Conservation (phyloP, 2,113 vertebrate species). For the Ptychochromis oligacanthus region DNA sequence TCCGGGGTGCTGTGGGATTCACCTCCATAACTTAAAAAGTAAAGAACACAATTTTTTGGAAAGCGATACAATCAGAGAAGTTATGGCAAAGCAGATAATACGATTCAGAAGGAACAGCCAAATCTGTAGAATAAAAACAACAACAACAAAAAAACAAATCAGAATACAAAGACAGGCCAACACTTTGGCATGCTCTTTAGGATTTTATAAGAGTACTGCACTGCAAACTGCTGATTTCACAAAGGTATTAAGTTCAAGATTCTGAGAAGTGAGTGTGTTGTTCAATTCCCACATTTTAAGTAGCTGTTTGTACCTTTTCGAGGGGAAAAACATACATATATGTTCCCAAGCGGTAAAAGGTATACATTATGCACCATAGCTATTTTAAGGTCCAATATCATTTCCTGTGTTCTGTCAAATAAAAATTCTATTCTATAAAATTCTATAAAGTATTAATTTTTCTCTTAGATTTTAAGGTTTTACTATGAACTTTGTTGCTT, state of each 20-base stretch:
- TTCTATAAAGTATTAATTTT: neutral
- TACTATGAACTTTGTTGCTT: neutral
- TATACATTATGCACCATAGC: rapidly evolving
- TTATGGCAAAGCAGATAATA: neutral
- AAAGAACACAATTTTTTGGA: neutral
- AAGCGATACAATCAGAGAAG: neutral
- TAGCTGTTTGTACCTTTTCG: neutral
- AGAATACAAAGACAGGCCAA: no score
- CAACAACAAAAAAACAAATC: no score
- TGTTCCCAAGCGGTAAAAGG: neutral
- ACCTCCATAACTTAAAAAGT: rapidly evolving
- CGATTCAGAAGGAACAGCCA: neutral
- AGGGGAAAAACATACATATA: neutral
- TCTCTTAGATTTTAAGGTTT: neutral
- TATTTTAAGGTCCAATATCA: neutral
- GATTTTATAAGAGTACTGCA: neutral
- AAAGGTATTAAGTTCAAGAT: neutral
- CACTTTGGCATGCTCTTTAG: neutral
- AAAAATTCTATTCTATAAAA: neutral
- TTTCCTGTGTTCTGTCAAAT: rapidly evolving
- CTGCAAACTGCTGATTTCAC: neutral
- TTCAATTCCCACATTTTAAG: neutral
- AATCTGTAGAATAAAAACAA: neutral
- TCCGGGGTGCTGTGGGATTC: neutral
- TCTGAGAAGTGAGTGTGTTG: neutral